Evolutionary conservation across 2,888 invertebrate species (phyloP).

Genomic region (Cenopis cana): DNA sequence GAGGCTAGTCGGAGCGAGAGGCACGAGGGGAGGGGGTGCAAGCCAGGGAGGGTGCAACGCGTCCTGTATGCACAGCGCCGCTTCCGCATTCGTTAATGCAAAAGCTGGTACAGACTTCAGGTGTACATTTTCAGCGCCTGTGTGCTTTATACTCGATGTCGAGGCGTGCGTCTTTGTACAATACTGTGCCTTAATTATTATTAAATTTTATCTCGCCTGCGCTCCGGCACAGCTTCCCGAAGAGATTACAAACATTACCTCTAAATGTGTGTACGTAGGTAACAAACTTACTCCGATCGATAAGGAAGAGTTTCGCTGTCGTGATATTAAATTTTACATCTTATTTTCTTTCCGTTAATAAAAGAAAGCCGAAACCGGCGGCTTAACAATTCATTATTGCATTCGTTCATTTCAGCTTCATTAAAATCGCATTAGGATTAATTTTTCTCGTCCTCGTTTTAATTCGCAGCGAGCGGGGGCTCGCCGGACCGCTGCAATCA

Average conservation of each 20-base stretch:
- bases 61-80: conserved; percentile 84
- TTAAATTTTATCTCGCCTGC: conserved; percentile 76
- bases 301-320: conserved; percentile 9
- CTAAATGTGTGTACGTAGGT: conserved; percentile 39
- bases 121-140: conserved; percentile 84
- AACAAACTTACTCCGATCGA: conserved; percentile 15
- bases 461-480: conserved; percentile 81
- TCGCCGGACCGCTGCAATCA: conserved; percentile 79
- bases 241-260: conserved; percentile 57
- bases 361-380: conserved; percentile 72
- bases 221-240: conserved; percentile 60
- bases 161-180: conserved; percentile 81
- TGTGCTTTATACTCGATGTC: conserved; percentile 80
- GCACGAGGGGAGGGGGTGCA: conserved; percentile 54
- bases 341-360: conserved; percentile 60
- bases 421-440: conserved; percentile 86
- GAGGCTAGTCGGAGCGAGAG: conserved; percentile 78
- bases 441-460: conserved; percentile 84
- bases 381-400: conserved; percentile 82
- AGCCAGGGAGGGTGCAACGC: conserved; percentile 69
- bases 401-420: conserved; percentile 83
- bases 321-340: conserved; percentile 39
- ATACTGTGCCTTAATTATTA: conserved; percentile 79
- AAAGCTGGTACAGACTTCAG: conserved; percentile 84
- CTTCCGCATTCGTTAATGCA: conserved; percentile 86